Percentiles rank a stretch among this genome's conserved stretches.
Conservation (phyloP, 2,797 vertebrate genomes). For the Coregonus ussuriensis region DNA sequence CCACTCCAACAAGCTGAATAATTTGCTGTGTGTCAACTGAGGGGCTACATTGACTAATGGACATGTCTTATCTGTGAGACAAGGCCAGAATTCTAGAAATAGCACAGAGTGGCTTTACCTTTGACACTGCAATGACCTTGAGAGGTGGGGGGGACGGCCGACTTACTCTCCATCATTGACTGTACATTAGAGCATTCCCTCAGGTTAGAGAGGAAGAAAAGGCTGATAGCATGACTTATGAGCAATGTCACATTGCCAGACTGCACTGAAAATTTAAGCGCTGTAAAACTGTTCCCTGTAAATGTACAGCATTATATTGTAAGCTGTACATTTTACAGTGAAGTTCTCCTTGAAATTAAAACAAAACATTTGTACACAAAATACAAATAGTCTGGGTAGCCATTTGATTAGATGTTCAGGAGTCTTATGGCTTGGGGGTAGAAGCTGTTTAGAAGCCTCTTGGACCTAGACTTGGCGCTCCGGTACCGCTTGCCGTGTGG, state of each 20-base stretch:
- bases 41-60: neutral
- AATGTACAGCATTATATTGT: no score
- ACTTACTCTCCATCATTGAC: conserved; percentile 36
- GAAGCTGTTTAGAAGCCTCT: no score
- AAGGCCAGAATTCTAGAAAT: conserved; percentile 45
- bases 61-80: conserved; percentile 37
- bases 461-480: no score
- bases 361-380: no score
- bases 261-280: conserved; percentile 23
- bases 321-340: no score
- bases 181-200: conserved; percentile 43
- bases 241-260: conserved; percentile 31
- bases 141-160: conserved; percentile 30
- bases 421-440: no score
- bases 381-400: no score
- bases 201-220: neutral
- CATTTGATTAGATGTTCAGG: no score
- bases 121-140: conserved; percentile 47
- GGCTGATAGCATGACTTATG: conserved; percentile 45
- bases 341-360: no score
- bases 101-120: conserved; percentile 50
- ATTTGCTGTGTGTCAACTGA: conserved; percentile 15
- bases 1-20: conserved; percentile 28
- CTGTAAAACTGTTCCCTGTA: neutral
- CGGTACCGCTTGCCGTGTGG: no score